phyloP scores from a whole-genome alignment of 2,113 vertebrate species.

The Rhabdornis inornatus region DNA sequence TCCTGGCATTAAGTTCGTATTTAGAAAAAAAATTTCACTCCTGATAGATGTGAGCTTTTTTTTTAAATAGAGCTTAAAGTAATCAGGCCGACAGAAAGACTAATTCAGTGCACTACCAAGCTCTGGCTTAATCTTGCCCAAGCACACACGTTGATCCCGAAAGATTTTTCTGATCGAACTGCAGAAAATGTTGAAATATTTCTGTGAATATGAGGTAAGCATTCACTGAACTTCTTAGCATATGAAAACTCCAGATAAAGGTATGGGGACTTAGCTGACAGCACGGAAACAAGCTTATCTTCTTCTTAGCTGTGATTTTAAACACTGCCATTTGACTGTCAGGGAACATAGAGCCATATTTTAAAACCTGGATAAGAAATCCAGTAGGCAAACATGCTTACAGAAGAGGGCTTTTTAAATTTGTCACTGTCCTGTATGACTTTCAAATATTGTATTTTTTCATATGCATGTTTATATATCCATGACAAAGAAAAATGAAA shows the following conservation, averaged over 20 bases:
- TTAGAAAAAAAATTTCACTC: not conserved
- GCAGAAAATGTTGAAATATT: not conserved
- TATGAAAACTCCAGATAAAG: conserved; percentile 40
- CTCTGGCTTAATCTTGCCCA: not conserved
- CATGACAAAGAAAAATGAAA: not conserved
- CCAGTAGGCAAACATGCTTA: not conserved
- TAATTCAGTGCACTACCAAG: not conserved
- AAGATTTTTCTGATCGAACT: not conserved
- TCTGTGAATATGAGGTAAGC: not conserved
- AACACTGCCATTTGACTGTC: not conserved
- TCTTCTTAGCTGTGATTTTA: conserved; percentile 22
- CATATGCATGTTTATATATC: not conserved
- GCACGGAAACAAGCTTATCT: conserved; percentile 36
- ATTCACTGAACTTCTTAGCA: not conserved
- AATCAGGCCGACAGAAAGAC: not conserved
- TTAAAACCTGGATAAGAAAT: conserved; percentile 8
- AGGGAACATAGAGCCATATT: not conserved
- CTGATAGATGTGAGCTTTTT: not conserved
- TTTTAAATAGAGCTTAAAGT: not conserved
- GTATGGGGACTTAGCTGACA: conserved; percentile 8
- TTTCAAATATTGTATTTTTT: not conserved
- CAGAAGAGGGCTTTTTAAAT: not conserved
- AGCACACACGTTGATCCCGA: not conserved
- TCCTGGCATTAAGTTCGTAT: not conserved
- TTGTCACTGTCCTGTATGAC: not conserved